Evolutionary conservation across 2,888 invertebrate genomes (phyloP).

Genomic region (Spodoptera exigua): DNA sequence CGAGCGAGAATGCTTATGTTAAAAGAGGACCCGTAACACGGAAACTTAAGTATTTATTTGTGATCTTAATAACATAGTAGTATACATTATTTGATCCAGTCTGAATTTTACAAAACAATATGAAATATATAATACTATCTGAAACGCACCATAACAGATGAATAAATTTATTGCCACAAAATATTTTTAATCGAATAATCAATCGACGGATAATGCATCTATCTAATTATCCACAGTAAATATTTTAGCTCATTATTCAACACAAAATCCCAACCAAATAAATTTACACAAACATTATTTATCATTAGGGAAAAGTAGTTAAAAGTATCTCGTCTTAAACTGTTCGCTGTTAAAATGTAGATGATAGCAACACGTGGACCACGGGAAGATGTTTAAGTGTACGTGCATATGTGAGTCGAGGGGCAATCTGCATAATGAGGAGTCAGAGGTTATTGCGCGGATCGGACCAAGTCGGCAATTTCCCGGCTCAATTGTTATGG

Average conservation of each 20-base stretch:
- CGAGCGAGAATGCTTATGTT: too few relatives aligned
- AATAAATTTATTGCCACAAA: too few relatives aligned
- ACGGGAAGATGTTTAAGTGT: slow-evolving; percentile 75
- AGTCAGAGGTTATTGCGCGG: slow-evolving; percentile 82
- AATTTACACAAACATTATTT: slow-evolving; percentile 21
- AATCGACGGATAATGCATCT: too few relatives aligned
- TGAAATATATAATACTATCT: too few relatives aligned
- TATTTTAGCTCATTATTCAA: neutral
- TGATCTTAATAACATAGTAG: too few relatives aligned
- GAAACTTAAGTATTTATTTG: too few relatives aligned
- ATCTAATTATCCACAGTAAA: neutral
- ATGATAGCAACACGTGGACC: slow-evolving; percentile 47
- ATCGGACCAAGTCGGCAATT: slow-evolving; percentile 82
- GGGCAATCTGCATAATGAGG: slow-evolving; percentile 86
- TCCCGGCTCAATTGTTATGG: slow-evolving; percentile 83
- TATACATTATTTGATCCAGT: too few relatives aligned
- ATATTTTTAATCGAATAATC: too few relatives aligned
- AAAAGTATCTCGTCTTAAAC: slow-evolving; percentile 35
- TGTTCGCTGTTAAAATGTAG: slow-evolving; percentile 47
- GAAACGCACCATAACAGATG: too few relatives aligned
- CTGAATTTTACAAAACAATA: too few relatives aligned
- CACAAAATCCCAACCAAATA: neutral
- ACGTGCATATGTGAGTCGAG: slow-evolving; percentile 76
- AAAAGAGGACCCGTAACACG: too few relatives aligned
- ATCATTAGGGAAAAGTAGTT: slow-evolving; percentile 20